Conservation (phyloP, 2,888 invertebrate species). For the Gerris lacustris region DNA sequence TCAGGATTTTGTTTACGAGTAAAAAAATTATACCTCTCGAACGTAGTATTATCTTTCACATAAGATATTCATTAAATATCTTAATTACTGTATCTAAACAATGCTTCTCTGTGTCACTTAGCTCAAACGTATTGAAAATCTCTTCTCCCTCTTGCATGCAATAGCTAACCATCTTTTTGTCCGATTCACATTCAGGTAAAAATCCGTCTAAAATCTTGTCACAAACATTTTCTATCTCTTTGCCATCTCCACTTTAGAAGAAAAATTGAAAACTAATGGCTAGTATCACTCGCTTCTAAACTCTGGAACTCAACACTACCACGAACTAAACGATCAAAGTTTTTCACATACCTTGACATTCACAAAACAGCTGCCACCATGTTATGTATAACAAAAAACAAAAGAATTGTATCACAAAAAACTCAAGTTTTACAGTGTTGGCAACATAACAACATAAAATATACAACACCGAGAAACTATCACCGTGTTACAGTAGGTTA, state of each 20-base stretch:
- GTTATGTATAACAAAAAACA: no score
- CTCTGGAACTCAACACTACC: no score
- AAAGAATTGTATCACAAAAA: no score
- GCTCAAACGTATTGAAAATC: conserved; percentile 24
- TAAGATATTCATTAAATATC: conserved; percentile 27
- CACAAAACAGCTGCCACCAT: background rate
- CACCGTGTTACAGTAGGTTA: no score
- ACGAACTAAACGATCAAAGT: background rate
- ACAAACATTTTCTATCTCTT: background rate
- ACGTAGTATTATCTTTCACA: conserved; percentile 27
- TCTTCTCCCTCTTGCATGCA: conserved; percentile 19
- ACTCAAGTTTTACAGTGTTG: no score
- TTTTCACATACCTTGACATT: background rate
- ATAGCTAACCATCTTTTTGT: conserved; percentile 9
- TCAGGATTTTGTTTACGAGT: conserved; percentile 25
- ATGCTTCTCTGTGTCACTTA: conserved; percentile 19
- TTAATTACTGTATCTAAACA: conserved; percentile 19
- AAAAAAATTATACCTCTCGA: conserved; percentile 29
- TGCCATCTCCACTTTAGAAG: background rate
- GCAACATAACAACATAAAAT: no score
- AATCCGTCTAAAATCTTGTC: background rate
- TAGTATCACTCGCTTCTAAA: no score
- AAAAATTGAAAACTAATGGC: no score
- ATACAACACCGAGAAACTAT: no score
- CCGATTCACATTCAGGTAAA: conserved; percentile 1